Percentiles rank a stretch among this genome's conserved stretches.
These are phyloP conservation scores for Pseudococcus jackbeardsleyi DNA, from an alignment of 2,888 invertebrate genomes.

Conservation along the genomic window DNA sequence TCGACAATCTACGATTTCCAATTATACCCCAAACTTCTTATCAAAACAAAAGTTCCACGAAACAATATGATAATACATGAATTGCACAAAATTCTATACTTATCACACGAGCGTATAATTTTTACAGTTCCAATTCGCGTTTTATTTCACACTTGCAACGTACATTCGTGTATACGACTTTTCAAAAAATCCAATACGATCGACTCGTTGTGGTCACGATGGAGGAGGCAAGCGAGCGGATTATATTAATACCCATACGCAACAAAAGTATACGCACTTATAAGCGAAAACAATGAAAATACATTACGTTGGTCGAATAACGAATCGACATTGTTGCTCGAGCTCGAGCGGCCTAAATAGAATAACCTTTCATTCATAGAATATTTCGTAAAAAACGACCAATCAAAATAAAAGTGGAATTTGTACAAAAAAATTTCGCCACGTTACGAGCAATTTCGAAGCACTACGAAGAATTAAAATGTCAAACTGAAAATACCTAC, in stretches of 20 bases:
- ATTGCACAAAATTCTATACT: not conserved
- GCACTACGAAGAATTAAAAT: not conserved
- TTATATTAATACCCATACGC: not conserved
- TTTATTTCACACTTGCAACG: not conserved
- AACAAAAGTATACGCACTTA: not conserved
- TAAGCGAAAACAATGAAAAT: not conserved
- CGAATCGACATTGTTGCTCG: not conserved
- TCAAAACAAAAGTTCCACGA: not conserved
- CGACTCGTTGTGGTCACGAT: not conserved
- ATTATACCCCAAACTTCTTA: not conserved
- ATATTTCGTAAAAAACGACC: conserved; percentile 37
- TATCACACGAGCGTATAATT: not conserved
- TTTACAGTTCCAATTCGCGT: not conserved
- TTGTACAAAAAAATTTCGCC: not conserved
- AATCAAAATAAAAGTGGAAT: conserved; percentile 8
- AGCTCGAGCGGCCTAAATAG: conserved; percentile 1
- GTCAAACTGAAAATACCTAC: not conserved
- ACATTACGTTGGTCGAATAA: not conserved
- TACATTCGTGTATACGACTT: not conserved
- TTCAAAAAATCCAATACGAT: not conserved
- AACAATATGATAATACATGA: too few species aligned
- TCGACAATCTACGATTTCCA: not conserved
- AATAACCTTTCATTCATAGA: conserved; percentile 32
- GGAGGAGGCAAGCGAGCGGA: not conserved
- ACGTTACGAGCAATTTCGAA: not conserved